phyloP scores from a whole-genome alignment of 1,140 invertebrate genomes.

The Frieseomelitta varia region DNA sequence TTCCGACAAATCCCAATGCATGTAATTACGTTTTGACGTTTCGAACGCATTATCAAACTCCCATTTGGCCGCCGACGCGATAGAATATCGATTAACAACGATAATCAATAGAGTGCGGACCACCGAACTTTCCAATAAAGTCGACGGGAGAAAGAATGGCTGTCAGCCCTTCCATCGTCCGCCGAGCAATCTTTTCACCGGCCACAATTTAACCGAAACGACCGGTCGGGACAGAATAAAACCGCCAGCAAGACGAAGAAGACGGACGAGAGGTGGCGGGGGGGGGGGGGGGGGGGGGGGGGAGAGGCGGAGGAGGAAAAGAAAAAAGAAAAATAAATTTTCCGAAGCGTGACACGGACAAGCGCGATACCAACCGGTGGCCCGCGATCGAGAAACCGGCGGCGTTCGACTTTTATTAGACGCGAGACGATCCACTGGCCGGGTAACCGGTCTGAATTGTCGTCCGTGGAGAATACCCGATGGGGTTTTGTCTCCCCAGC shows the following conservation, averaged over 20 bases:
- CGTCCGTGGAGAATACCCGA: slow-evolving; percentile 44
- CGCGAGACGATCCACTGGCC: slow-evolving; percentile 51
- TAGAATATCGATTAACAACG: neutral
- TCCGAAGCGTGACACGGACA: slow-evolving; percentile 35
- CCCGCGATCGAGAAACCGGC: slow-evolving; percentile 46
- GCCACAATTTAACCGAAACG: slow-evolving; percentile 18
- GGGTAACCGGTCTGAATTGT: slow-evolving; percentile 52
- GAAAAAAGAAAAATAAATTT: slow-evolving; percentile 49
- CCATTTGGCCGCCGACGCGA: neutral
- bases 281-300: too few species aligned
- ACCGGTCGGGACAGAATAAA: neutral
- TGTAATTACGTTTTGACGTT: neutral
- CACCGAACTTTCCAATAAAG: neutral
- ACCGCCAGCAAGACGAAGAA: neutral
- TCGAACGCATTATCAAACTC: neutral
- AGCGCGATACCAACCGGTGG: slow-evolving; percentile 36
- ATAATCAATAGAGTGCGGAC: neutral
- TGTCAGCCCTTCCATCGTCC: neutral
- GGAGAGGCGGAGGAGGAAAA: neutral
- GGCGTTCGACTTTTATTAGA: slow-evolving; percentile 64
- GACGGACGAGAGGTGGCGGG: neutral
- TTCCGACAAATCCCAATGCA: too few species aligned
- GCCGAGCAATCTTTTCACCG: neutral
- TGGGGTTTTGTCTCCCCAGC: slow-evolving; percentile 36
- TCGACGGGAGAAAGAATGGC: neutral